Percentiles rank a stretch among this genome's conserved stretches.
These are phyloP conservation scores for Thripadectes ignobilis DNA, from an alignment of 2,797 vertebrate genomes.

Conservation along the genomic window DNA sequence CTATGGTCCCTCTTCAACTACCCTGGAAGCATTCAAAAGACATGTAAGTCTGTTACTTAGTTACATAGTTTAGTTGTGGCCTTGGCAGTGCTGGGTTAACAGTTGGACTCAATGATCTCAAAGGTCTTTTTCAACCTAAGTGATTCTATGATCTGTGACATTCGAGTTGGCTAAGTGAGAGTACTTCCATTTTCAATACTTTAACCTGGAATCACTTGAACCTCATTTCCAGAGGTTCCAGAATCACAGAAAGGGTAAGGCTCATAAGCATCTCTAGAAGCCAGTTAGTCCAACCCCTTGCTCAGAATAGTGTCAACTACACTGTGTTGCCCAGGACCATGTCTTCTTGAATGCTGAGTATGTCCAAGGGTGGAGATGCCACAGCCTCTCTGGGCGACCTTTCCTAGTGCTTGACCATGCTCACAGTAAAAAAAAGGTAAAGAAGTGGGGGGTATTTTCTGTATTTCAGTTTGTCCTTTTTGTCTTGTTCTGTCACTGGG, in stretches of 20 bases:
- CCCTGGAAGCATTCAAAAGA: neutral
- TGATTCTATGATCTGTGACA: neutral
- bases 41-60: neutral
- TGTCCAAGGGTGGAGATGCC: neutral
- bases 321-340: fast-evolving
- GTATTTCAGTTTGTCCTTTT: neutral
- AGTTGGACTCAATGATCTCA: neutral
- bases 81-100: neutral
- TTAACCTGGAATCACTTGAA: neutral
- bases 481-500: neutral
- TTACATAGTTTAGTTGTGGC: neutral
- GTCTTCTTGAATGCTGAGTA: neutral
- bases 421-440: neutral
- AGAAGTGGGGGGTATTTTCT: neutral
- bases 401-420: neutral
- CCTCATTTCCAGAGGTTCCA: neutral
- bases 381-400: neutral
- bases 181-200: neutral
- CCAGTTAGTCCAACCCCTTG: neutral
- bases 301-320: neutral
- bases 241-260: neutral
- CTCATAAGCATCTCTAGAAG: neutral
- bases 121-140: neutral
- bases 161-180: neutral
- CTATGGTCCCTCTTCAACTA: neutral